Percentiles rank a stretch among this genome's conserved stretches.
Evolutionary conservation across 1,140 invertebrate genomes (phyloP).

Genomic region (Drosophila bocki): DNA sequence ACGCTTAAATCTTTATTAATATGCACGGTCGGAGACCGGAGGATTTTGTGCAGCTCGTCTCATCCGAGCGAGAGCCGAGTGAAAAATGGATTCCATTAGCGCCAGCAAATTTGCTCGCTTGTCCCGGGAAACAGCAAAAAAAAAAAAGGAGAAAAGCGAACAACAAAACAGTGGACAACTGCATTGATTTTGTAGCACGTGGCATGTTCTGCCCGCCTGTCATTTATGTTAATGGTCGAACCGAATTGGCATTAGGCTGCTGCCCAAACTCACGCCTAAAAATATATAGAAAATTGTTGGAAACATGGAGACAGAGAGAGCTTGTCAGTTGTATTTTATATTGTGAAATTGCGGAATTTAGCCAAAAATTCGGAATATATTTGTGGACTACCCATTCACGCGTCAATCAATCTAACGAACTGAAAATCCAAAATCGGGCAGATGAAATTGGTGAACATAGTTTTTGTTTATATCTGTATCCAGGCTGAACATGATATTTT

Average conservation of each 20-base stretch:
- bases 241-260: constrained; percentile 51
- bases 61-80: constrained; percentile 38
- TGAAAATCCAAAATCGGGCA: no score
- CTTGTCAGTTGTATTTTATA: not conserved
- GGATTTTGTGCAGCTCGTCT: constrained; percentile 48
- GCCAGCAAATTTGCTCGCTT: constrained; percentile 68
- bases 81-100: constrained; percentile 72
- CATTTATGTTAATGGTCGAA: constrained; percentile 75
- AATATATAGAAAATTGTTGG: not conserved
- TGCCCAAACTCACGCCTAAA: not conserved
- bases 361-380: not conserved
- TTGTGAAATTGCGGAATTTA: no score
- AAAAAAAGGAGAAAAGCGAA: not conserved
- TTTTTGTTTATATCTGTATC: not conserved
- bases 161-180: constrained; percentile 38
- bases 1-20: constrained; percentile 80
- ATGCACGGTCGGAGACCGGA: constrained; percentile 56
- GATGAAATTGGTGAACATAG: not conserved
- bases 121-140: constrained; percentile 19
- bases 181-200: constrained; percentile 74
- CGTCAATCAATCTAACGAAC: constrained; percentile 4
- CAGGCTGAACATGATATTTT: not conserved
- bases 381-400: not conserved
- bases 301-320: not conserved
- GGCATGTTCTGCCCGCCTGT: constrained; percentile 55